A percentile compares a stretch with the other conserved stretches of the same genome.
These are phyloP conservation scores for Conistra vaccinii DNA, from an alignment of 2,888 invertebrate genomes.

Conservation along the genomic window DNA sequence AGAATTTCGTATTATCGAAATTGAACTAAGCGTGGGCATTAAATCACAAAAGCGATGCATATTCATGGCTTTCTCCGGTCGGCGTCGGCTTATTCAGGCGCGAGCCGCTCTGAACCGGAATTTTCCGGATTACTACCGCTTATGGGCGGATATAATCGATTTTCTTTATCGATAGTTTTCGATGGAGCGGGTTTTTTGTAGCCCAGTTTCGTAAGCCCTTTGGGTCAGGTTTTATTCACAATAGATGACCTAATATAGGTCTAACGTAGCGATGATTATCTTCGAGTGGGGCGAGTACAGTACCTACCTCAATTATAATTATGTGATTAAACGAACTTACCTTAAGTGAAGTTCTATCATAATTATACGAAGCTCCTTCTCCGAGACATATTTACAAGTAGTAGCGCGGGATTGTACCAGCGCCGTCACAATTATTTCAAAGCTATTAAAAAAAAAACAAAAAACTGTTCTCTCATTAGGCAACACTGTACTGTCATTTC, in stretches of 20 bases:
- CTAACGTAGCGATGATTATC: conserved; percentile 21
- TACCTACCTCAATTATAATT: conserved; percentile 28
- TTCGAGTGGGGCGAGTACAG: background rate
- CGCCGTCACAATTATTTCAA: too few relatives aligned
- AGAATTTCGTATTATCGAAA: conserved; percentile 59
- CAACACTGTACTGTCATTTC: too few relatives aligned
- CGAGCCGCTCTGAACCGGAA: conserved; percentile 61
- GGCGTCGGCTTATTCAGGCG: conserved; percentile 57
- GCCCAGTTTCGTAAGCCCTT: conserved; percentile 55
- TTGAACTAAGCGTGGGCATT: conserved; percentile 60
- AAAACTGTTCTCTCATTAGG: too few relatives aligned
- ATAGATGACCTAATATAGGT: conserved; percentile 31
- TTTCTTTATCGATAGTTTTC: conserved; percentile 68
- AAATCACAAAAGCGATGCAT: conserved; percentile 69
- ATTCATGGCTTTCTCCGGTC: conserved; percentile 67
- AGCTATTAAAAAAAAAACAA: too few relatives aligned
- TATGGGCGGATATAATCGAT: conserved; percentile 65
- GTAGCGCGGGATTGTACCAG: too few relatives aligned
- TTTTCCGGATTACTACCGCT: conserved; percentile 69
- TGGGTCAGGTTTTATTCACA: conserved; percentile 45
- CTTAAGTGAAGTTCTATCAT: too few relatives aligned
- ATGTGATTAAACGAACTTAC: too few relatives aligned
- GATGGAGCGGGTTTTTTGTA: conserved; percentile 56
- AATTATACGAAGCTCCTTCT: too few relatives aligned
- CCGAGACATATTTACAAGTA: too few relatives aligned